These are phyloP conservation scores for Crocodylus rhombifer DNA, from an alignment of 2,797 vertebrate species.

Conservation along the genomic window DNA sequence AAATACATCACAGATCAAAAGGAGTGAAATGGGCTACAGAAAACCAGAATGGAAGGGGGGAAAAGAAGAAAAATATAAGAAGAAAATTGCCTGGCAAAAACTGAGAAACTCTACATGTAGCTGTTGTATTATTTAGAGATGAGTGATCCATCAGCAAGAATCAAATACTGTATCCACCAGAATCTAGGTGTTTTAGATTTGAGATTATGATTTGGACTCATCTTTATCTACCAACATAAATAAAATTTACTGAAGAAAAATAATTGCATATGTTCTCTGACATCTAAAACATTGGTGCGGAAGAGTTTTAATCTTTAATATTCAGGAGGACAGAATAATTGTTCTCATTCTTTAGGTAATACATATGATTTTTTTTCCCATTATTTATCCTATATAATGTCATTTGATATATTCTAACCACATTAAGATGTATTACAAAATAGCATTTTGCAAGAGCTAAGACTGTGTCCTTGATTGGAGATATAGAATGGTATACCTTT, in stretches of 20 bases:
- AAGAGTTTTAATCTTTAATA: constrained; percentile 3
- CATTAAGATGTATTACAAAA: background rate
- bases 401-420: background rate
- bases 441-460: background rate
- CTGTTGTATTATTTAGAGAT: constrained; percentile 9
- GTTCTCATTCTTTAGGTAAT: background rate
- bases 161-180: constrained; percentile 7
- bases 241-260: constrained; percentile 14
- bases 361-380: rapidly evolving
- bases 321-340: background rate
- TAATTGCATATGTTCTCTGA: background rate
- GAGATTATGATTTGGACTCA: background rate
- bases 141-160: constrained; percentile 44
- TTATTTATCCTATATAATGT: constrained; percentile 8
- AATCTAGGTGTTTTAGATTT: constrained; percentile 34
- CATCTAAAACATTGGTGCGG: background rate
- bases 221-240: background rate
- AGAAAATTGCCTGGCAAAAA: constrained; percentile 17
- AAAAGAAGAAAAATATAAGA: constrained; percentile 18
- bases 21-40: constrained; percentile 51
- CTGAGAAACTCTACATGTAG: constrained; percentile 27
- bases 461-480: background rate
- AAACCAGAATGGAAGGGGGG: constrained; percentile 11
- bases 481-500: background rate
- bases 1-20: constrained; percentile 76